These are phyloP conservation scores for Lasius fuliginosus DNA, from an alignment of 2,888 invertebrate genomes.

Conservation along the genomic window DNA sequence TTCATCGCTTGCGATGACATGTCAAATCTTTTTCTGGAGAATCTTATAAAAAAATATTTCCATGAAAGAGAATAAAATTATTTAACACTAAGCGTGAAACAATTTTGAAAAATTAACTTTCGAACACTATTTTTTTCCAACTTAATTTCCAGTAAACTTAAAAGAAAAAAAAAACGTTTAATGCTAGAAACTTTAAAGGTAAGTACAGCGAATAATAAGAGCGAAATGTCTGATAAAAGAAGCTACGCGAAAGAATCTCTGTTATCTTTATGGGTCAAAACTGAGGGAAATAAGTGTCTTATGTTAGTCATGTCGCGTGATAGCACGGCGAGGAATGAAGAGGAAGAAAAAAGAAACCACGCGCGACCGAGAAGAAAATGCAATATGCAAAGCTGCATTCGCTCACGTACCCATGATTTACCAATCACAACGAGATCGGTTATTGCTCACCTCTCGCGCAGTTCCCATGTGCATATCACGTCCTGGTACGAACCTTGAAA, in stretches of 20 bases:
- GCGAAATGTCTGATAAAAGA: not conserved
- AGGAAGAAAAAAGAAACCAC: constrained; percentile 8
- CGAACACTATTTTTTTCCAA: not conserved
- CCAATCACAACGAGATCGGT: constrained; percentile 70
- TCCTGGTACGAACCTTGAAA: constrained; percentile 77
- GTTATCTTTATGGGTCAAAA: constrained; percentile 1
- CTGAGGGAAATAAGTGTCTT: not conserved
- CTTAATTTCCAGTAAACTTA: not conserved
- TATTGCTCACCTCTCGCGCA: constrained; percentile 62
- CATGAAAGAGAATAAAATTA: not conserved
- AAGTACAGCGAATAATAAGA: not conserved
- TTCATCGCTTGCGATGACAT: not conserved
- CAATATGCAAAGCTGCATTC: not conserved
- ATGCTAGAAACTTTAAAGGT: not conserved
- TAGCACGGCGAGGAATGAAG: not conserved
- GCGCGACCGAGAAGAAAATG: constrained; percentile 9
- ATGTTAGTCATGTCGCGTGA: constrained; percentile 14
- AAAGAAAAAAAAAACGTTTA: not conserved
- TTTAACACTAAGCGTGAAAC: not conserved
- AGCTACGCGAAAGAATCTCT: not conserved
- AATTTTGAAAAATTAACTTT: not conserved
- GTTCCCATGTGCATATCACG: constrained; percentile 72
- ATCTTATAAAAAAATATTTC: not conserved
- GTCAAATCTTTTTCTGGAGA: not conserved
- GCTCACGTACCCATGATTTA: constrained; percentile 53